phyloP scores from a whole-genome alignment of 1,140 invertebrate genomes.

The Heliconius himera region DNA sequence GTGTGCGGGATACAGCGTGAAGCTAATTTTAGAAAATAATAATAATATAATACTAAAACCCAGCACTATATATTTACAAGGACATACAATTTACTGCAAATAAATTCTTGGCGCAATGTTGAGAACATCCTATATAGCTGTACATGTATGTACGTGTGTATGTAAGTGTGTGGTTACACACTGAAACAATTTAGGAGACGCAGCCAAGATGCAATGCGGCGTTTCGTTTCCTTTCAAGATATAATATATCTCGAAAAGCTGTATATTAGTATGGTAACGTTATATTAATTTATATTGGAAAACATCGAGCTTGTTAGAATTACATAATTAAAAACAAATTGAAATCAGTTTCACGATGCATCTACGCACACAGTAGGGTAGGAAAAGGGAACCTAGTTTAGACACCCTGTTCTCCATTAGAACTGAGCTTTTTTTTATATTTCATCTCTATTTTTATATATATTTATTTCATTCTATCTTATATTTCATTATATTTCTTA shows the following conservation, averaged over 20 bases:
- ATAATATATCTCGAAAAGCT: neutral
- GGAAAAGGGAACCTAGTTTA: too few species aligned
- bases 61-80: neutral
- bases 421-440: too few species aligned
- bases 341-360: too few species aligned
- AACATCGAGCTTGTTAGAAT: too few species aligned
- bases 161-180: neutral
- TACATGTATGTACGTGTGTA: neutral
- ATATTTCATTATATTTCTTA: too few species aligned
- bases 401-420: too few species aligned
- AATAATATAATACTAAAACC: too few species aligned
- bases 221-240: slow-evolving; percentile 11
- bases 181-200: slow-evolving; percentile 4
- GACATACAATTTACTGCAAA: neutral
- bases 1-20: neutral
- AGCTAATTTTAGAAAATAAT: neutral
- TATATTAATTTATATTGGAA: neutral
- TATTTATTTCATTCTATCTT: too few species aligned
- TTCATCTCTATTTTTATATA: too few species aligned
- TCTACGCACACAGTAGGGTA: too few species aligned
- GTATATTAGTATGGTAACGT: too few species aligned
- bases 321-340: too few species aligned
- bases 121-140: neutral
- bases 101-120: slow-evolving; percentile 9
- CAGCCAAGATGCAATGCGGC: slow-evolving; percentile 31